A percentile compares a stretch with the other conserved stretches of the same genome.
These are phyloP conservation scores for Schlechtendalia chinensis DNA, from an alignment of 1,140 invertebrate genomes.

Conservation along the genomic window DNA sequence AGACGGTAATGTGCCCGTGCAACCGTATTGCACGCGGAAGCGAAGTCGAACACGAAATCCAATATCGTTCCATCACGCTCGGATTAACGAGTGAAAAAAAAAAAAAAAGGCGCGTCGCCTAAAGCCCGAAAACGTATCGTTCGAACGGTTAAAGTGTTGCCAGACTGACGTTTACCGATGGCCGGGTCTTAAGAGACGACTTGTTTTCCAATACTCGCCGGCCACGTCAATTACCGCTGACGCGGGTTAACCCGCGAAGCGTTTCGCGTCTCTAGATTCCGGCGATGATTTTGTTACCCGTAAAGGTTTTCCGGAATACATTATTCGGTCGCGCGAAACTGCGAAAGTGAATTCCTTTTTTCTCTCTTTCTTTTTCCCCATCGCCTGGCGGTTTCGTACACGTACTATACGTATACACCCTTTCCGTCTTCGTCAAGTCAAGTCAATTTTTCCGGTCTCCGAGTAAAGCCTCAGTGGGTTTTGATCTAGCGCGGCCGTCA, in stretches of 20 bases:
- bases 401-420: background rate
- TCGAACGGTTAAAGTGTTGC: constrained; percentile 7
- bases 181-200: background rate
- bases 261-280: background rate
- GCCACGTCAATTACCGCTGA: constrained; percentile 16
- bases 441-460: background rate
- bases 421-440: background rate
- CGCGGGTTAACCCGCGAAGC: background rate
- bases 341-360: background rate
- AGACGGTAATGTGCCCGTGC: no score
- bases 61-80: background rate
- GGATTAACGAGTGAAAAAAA: no score
- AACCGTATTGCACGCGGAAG: no score
- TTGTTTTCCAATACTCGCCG: constrained; percentile 12
- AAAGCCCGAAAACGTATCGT: no score
- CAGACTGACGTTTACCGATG: constrained; percentile 28
- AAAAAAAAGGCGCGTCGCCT: no score
- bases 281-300: background rate
- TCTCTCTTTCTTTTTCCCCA: background rate
- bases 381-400: background rate
- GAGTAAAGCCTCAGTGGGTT: background rate
- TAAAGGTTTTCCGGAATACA: background rate
- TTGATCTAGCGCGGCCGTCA: background rate
- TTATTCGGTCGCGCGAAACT: background rate
- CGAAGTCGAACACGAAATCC: no score